Conservation (phyloP, 2,888 invertebrate genomes). For the Gasteruption jaculator region DNA sequence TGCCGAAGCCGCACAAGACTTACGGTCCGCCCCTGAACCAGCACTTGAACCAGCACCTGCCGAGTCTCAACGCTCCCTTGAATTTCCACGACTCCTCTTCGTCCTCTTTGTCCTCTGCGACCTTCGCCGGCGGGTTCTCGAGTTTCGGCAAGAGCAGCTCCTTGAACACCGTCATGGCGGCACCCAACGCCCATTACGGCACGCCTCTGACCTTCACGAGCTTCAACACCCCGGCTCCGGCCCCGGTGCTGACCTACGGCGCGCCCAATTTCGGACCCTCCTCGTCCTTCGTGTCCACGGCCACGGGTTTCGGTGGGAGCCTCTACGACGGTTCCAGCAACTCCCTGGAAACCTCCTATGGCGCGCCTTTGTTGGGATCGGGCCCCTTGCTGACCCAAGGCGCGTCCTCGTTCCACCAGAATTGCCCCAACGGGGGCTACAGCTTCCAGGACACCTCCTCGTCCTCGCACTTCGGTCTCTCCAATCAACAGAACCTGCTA, state of each 20-base stretch:
- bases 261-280: slow-evolving; percentile 45
- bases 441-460: too few relatives aligned
- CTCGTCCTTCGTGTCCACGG: slow-evolving; percentile 32
- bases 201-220: slow-evolving; percentile 42
- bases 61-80: slow-evolving; percentile 28
- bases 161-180: slow-evolving; percentile 36
- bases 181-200: slow-evolving; percentile 45
- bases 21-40: slow-evolving; percentile 32
- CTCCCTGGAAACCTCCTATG: slow-evolving; percentile 34
- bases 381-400: slow-evolving; percentile 24
- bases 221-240: slow-evolving; percentile 43
- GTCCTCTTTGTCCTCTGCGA: slow-evolving; percentile 21
- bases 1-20: slow-evolving; percentile 33
- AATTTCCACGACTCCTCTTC: slow-evolving; percentile 32
- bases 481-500: slow-evolving; percentile 12
- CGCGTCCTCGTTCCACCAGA: slow-evolving; percentile 24
- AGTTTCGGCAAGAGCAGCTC: slow-evolving; percentile 11
- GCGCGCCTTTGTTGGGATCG: slow-evolving; percentile 32
- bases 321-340: slow-evolving; percentile 35
- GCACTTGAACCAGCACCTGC: slow-evolving; percentile 37
- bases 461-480: slow-evolving; percentile 14
- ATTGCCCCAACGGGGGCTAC: slow-evolving; percentile 20
- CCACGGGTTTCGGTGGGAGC: slow-evolving; percentile 34
- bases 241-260: slow-evolving; percentile 45
- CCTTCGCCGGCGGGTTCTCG: slow-evolving; percentile 21